phyloP scores from a whole-genome alignment of 2,797 vertebrate species.

The Eptatretus atami region DNA sequence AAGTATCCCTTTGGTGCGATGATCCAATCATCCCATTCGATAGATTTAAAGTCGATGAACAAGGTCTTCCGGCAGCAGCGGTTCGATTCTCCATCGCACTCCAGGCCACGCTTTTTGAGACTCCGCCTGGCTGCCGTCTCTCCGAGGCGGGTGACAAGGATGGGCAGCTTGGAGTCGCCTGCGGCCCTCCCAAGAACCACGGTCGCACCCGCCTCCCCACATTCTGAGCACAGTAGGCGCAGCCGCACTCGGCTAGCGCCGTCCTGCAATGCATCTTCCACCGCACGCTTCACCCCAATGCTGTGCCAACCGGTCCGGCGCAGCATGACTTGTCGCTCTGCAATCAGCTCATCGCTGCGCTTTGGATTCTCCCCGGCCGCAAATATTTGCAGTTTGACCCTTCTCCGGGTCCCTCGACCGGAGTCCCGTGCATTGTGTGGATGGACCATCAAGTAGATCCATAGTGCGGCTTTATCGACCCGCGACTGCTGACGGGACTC shows the following conservation, averaged over 20 bases:
- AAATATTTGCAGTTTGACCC: no score
- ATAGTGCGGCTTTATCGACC: no score
- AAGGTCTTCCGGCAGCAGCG: conserved; percentile 94
- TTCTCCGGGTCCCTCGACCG: no score
- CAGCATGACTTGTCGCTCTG: conserved; percentile 63
- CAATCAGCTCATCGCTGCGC: no score
- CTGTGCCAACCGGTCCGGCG: conserved; percentile 86
- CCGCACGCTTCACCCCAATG: conserved; percentile 37
- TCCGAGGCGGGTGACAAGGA: conserved; percentile 59
- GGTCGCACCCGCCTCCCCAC: conserved; percentile 32
- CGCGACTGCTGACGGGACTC: no score
- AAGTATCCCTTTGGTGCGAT: conserved; percentile 47
- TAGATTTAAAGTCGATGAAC: conserved; percentile 83
- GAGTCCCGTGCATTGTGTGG: no score
- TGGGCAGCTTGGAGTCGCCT: conserved; percentile 39
- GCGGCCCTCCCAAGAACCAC: conserved; percentile 37
- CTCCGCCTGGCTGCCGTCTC: conserved; percentile 56
- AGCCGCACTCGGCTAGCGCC: conserved; percentile 29
- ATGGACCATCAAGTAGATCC: no score
- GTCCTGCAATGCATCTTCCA: conserved; percentile 35
- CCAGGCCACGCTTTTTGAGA: conserved; percentile 65
- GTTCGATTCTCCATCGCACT: conserved; percentile 73
- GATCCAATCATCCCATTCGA: conserved; percentile 45
- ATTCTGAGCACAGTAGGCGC: conserved; percentile 42
- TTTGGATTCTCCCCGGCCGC: no score